Conservation (phyloP, 2,888 invertebrate genomes). For the Neoitamus cyanurus region DNA sequence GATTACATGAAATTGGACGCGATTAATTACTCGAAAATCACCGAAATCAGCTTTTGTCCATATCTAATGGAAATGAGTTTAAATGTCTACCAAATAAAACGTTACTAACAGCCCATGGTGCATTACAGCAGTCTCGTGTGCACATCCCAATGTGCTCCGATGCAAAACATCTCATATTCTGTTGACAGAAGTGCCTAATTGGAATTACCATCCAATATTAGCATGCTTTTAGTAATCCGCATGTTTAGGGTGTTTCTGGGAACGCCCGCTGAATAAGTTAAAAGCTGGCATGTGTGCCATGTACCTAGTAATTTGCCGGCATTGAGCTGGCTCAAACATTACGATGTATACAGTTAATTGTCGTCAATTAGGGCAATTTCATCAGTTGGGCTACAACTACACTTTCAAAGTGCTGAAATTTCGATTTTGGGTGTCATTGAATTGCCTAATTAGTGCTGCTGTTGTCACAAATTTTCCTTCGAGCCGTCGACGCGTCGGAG, state of each 20-base stretch:
- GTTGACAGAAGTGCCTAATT: slow-evolving; percentile 6
- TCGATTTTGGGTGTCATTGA: background rate
- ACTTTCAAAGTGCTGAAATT: background rate
- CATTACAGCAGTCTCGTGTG: background rate
- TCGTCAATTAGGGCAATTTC: background rate
- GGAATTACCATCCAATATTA: slow-evolving; percentile 8
- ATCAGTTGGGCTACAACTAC: background rate
- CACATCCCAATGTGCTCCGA: background rate
- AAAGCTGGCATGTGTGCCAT: background rate
- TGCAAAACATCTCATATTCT: background rate
- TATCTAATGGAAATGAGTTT: background rate
- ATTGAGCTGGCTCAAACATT: background rate
- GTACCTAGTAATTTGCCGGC: background rate
- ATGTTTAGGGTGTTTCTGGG: slow-evolving; percentile 12
- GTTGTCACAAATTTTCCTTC: background rate
- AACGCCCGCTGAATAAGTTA: background rate
- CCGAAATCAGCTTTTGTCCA: background rate
- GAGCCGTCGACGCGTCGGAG: background rate
- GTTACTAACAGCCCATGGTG: background rate
- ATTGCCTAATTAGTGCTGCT: background rate
- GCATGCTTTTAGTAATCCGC: slow-evolving; percentile 14
- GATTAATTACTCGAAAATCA: background rate
- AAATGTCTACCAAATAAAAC: background rate
- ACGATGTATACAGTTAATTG: background rate
- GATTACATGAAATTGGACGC: background rate